These are phyloP conservation scores for Turritopsis rubra DNA, from an alignment of 30 jellyfish, hydroid and myxozoan genomes.

Conservation along the genomic window DNA sequence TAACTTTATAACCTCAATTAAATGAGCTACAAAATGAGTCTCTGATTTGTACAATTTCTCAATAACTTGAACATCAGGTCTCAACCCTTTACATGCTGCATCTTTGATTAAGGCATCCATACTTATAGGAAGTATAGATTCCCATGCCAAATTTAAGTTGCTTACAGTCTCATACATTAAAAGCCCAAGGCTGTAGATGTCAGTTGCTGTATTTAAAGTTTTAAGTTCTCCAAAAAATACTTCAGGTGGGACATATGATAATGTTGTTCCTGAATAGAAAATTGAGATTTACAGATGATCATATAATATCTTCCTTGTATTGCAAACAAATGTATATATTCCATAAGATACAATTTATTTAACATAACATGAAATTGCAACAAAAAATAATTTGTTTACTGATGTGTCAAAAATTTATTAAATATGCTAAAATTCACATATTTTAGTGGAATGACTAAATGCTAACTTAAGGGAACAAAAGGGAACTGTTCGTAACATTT, in stretches of 20 bases:
- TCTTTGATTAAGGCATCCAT: slow-evolving; percentile 12
- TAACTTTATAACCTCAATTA: background rate
- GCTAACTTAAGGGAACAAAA: no score
- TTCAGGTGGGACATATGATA: slow-evolving; percentile 31
- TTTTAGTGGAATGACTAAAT: background rate
- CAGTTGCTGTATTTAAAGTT: slow-evolving; percentile 8
- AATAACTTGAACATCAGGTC: slow-evolving; percentile 11
- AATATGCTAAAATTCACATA: background rate
- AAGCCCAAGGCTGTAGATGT: slow-evolving; percentile 25
- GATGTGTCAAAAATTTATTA: background rate
- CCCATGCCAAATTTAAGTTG: slow-evolving; percentile 19
- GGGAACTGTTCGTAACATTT: no score
- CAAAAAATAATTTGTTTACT: background rate
- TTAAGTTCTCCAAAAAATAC: background rate
- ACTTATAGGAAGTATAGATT: slow-evolving; percentile 8
- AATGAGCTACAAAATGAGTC: background rate
- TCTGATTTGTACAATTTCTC: slow-evolving; percentile 1
- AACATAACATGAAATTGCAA: background rate
- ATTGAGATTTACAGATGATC: background rate
- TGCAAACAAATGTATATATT: background rate
- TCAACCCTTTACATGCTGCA: slow-evolving; percentile 8
- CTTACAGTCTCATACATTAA: slow-evolving; percentile 12
- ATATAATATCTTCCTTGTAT: background rate
- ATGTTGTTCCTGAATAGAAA: slow-evolving; percentile 11
- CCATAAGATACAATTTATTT: background rate